These are phyloP conservation scores for Leuciscus waleckii DNA, from an alignment of 2,797 vertebrate genomes.

Conservation along the genomic window DNA sequence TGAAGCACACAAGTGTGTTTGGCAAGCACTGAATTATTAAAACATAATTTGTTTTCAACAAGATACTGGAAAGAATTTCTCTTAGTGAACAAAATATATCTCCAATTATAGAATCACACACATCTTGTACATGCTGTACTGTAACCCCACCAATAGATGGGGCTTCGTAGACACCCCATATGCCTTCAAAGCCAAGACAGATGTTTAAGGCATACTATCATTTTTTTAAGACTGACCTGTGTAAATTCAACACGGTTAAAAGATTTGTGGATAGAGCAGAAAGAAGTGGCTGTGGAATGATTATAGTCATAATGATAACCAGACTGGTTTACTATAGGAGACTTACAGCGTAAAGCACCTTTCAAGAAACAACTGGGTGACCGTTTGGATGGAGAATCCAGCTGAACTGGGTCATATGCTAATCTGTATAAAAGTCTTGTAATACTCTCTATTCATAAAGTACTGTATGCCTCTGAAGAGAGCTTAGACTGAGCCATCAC, in stretches of 20 bases:
- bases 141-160: constrained; percentile 66
- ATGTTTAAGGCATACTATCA: background rate
- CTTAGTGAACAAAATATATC: too few species aligned
- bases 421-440: constrained; percentile 11
- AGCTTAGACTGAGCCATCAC: constrained; percentile 11
- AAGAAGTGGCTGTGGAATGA: background rate
- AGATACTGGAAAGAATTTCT: too few species aligned
- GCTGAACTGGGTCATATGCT: constrained; percentile 26
- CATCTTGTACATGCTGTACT: constrained; percentile 54
- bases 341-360: background rate
- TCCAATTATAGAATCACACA: too few species aligned
- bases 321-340: background rate
- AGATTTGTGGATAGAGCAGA: background rate
- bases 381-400: background rate
- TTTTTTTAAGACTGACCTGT: background rate
- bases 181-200: background rate
- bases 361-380: constrained; percentile 16
- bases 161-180: constrained; percentile 2
- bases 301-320: background rate
- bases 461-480: background rate
- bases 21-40: too few species aligned
- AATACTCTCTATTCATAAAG: background rate
- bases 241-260: background rate
- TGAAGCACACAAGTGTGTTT: too few species aligned
- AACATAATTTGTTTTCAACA: too few species aligned